Evolutionary conservation across 2,888 invertebrate species (phyloP).

Genomic region (Ceriagrion tenellum): DNA sequence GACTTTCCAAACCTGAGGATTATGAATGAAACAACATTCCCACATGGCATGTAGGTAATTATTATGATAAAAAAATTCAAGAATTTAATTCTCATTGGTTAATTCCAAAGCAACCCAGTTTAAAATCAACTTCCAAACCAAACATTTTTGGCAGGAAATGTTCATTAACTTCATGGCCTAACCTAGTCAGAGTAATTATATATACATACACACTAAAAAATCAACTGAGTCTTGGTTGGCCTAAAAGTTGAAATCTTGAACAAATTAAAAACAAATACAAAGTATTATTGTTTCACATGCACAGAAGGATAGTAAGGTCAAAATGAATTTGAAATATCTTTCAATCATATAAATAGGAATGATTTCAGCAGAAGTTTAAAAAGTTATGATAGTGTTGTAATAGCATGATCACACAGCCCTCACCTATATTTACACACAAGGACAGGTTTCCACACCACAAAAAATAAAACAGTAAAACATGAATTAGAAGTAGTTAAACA

Average conservation of each 20-base stretch:
- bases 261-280: not conserved
- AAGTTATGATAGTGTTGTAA: not conserved
- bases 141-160: not conserved
- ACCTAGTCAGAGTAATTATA: not conserved
- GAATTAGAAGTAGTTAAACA: not conserved
- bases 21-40: not conserved
- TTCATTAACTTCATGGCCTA: not conserved
- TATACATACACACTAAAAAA: not conserved
- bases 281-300: not conserved
- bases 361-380: not conserved
- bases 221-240: not conserved
- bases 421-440: not conserved
- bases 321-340: not conserved
- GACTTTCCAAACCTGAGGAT: not conserved
- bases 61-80: not conserved
- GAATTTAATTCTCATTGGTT: not conserved
- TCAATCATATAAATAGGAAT: not conserved
- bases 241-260: not conserved
- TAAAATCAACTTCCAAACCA: not conserved
- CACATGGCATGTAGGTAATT: not conserved
- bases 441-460: not conserved
- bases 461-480: not conserved
- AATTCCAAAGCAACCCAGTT: not conserved
- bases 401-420: conserved; percentile 11
- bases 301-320: not conserved